Conservation (phyloP, 2,113 vertebrate genomes). For the Ochotona curzoniae region DNA sequence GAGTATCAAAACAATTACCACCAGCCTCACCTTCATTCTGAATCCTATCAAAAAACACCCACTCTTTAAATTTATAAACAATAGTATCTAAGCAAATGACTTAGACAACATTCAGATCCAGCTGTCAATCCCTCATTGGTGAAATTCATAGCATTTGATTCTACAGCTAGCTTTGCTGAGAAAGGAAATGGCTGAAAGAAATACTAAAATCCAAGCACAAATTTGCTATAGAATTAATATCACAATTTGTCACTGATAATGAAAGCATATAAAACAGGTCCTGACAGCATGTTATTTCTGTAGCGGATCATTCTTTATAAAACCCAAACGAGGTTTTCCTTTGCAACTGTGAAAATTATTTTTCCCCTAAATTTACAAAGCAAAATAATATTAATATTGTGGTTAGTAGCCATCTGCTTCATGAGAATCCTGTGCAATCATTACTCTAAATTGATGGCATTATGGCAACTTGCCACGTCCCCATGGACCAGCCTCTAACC, state of each 20-base stretch:
- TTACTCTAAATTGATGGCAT: conserved; percentile 81
- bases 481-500: conserved; percentile 67
- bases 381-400: conserved; percentile 83
- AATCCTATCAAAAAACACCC: conserved; percentile 69
- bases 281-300: conserved; percentile 82
- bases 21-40: conserved; percentile 45
- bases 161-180: conserved; percentile 73
- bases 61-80: conserved; percentile 77
- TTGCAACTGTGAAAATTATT: conserved; percentile 77
- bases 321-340: conserved; percentile 75
- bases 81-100: conserved; percentile 74
- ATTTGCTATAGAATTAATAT: conserved; percentile 86
- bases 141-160: conserved; percentile 80
- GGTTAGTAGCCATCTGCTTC: conserved; percentile 83
- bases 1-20: conserved; percentile 71
- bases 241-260: conserved; percentile 86
- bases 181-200: conserved; percentile 79
- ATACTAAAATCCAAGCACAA: conserved; percentile 79
- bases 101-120: conserved; percentile 78
- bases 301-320: conserved; percentile 79
- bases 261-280: conserved; percentile 86
- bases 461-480: conserved; percentile 69
- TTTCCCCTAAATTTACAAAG: conserved; percentile 73
- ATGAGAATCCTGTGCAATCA: conserved; percentile 78
- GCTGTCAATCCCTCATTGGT: conserved; percentile 76